Conservation (phyloP, 2,113 vertebrate genomes). For the Thunnus maccoyii region DNA sequence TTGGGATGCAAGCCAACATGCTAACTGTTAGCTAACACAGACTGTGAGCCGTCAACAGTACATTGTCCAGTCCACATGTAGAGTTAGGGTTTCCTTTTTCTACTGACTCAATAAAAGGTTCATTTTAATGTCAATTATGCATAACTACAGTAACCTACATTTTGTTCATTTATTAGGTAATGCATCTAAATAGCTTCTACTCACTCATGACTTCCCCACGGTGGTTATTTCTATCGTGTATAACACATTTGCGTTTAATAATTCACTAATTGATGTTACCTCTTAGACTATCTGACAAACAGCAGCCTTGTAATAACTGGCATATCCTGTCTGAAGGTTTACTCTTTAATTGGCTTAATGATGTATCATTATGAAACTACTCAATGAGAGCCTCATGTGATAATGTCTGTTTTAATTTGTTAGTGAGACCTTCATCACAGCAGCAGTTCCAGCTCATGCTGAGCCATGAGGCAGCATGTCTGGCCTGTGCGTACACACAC, state of each 20-base stretch:
- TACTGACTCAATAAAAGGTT: background rate
- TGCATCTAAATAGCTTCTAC: background rate
- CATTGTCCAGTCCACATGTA: background rate
- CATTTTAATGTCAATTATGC: background rate
- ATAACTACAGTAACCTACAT: background rate
- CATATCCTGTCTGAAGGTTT: conserved; percentile 36
- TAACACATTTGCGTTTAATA: too few species aligned
- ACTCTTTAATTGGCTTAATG: conserved; percentile 69
- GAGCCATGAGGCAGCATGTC: conserved; percentile 55
- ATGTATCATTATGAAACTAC: conserved; percentile 59
- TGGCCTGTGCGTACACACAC: conserved; percentile 24
- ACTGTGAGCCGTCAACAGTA: background rate
- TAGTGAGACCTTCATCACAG: conserved; percentile 53
- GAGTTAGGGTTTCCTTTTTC: background rate
- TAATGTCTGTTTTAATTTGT: conserved; percentile 65
- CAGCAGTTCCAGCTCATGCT: conserved; percentile 51
- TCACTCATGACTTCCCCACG: background rate
- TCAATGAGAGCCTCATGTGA: conserved; percentile 60
- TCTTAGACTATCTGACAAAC: background rate
- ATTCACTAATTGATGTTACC: background rate
- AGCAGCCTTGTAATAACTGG: background rate
- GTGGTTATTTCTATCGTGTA: background rate
- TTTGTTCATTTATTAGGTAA: background rate
- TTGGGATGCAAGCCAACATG: conserved; percentile 17
- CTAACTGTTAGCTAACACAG: background rate